phyloP scores from a whole-genome alignment of 2,113 vertebrate species.

The Oryzias celebensis region DNA sequence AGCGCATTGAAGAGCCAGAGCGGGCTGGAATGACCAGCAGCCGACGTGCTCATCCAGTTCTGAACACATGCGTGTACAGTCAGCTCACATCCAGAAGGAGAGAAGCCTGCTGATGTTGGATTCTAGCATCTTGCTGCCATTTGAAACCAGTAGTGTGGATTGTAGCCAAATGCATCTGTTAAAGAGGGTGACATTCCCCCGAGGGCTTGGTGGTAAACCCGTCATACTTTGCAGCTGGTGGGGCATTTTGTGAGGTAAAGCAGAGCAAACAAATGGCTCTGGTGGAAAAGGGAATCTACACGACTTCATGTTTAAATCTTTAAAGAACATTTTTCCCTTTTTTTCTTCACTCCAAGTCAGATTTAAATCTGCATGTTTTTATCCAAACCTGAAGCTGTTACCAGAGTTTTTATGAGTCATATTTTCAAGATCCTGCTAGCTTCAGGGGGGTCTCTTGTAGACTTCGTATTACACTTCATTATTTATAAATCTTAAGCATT shows the following conservation, averaged over 20 bases:
- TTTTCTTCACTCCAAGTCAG: too few species aligned
- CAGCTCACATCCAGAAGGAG: slow-evolving; percentile 1
- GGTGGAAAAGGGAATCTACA: neutral
- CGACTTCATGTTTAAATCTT: neutral
- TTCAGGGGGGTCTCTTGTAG: too few species aligned
- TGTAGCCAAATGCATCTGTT: slow-evolving; percentile 5
- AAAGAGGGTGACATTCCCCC: neutral
- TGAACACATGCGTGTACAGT: neutral
- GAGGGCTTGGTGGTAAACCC: slow-evolving; percentile 5
- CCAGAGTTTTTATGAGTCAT: neutral
- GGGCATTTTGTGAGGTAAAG: neutral
- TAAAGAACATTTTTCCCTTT: neutral
- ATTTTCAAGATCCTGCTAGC: too few species aligned
- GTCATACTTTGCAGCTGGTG: slow-evolving; percentile 1
- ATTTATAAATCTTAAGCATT: too few species aligned
- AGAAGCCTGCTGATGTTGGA: slow-evolving; percentile 6
- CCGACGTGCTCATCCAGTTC: neutral
- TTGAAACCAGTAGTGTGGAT: slow-evolving; percentile 22
- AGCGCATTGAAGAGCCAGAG: neutral
- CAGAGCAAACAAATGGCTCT: slow-evolving; percentile 4
- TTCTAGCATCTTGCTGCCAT: slow-evolving; percentile 12
- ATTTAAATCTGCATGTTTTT: neutral
- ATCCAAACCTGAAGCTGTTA: neutral
- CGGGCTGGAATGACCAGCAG: neutral
- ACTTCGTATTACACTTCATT: too few species aligned